Evolutionary conservation across 2,888 invertebrate species (phyloP).

Genomic region (Amaurobius ferox): DNA sequence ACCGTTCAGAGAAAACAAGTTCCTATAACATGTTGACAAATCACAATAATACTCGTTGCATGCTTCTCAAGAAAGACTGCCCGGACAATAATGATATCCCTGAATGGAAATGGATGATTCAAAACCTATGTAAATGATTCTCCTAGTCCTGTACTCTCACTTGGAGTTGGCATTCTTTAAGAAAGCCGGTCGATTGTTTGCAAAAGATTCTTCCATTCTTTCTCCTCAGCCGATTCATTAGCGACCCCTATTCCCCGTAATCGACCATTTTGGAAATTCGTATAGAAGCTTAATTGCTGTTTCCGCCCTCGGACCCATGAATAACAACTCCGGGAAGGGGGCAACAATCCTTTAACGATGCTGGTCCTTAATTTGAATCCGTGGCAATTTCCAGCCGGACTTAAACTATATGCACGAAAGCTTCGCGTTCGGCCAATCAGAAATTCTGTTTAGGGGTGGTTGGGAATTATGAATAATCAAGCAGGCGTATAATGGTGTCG

Average conservation of each 20-base stretch:
- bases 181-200: conserved; percentile 22
- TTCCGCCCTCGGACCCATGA: conserved; percentile 56
- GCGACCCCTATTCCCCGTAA: conserved; percentile 20
- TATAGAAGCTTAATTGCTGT: conserved; percentile 54
- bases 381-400: conserved; percentile 62
- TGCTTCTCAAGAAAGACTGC: too few species aligned
- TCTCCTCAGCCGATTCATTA: conserved; percentile 43
- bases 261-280: conserved; percentile 62
- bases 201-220: conserved; percentile 33
- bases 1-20: too few species aligned
- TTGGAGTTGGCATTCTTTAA: not conserved
- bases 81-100: too few species aligned
- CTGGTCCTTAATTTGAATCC: conserved; percentile 41
- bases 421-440: conserved; percentile 48
- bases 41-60: too few species aligned
- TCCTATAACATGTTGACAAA: too few species aligned
- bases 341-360: conserved; percentile 57
- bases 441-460: conserved; percentile 50
- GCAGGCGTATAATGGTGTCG: conserved; percentile 58
- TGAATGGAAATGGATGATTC: not conserved
- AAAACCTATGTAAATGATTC: not conserved
- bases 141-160: not conserved
- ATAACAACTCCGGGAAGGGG: conserved; percentile 40
- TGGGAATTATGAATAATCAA: conserved; percentile 68
- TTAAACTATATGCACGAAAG: conserved; percentile 61